phyloP scores from a whole-genome alignment of 1,140 invertebrate genomes.

The Parasteatoda tepidariorum region DNA sequence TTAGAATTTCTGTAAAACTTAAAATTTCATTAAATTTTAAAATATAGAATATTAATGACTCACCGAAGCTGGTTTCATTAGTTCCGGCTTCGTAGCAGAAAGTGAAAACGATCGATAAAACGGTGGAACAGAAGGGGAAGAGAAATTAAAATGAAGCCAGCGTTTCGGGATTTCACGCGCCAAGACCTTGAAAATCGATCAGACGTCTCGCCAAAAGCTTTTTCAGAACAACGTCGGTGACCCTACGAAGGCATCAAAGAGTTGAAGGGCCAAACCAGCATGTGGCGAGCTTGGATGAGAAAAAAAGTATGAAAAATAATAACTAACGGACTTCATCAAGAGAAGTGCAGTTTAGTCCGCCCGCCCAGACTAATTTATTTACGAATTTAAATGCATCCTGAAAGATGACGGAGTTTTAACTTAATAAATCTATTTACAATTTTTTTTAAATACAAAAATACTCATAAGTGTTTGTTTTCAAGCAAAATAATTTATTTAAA shows the following conservation, averaged over 20 bases:
- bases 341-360: too few relatives aligned
- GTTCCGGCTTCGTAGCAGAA: conserved; percentile 5
- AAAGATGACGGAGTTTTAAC: too few relatives aligned
- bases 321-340: too few relatives aligned
- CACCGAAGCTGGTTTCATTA: conserved; percentile 25
- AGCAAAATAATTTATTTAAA: too few relatives aligned
- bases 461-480: too few relatives aligned
- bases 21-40: too few relatives aligned
- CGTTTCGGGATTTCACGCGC: conserved; percentile 28
- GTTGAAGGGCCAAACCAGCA: neutral
- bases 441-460: too few relatives aligned
- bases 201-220: conserved; percentile 28
- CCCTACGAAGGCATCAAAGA: conserved; percentile 2
- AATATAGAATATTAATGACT: conserved; percentile 10
- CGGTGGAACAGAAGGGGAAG: neutral
- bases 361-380: too few relatives aligned
- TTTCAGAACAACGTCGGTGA: neutral
- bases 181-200: conserved; percentile 57
- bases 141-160: conserved; percentile 28
- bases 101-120: conserved; percentile 55
- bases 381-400: too few relatives aligned
- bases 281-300: neutral
- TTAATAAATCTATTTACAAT: too few relatives aligned
- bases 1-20: too few relatives aligned
- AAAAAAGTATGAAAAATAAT: neutral